Base-by-base conservation (phyloP, 2,113 vertebrate species). In the Numida meleagris region DNA sequence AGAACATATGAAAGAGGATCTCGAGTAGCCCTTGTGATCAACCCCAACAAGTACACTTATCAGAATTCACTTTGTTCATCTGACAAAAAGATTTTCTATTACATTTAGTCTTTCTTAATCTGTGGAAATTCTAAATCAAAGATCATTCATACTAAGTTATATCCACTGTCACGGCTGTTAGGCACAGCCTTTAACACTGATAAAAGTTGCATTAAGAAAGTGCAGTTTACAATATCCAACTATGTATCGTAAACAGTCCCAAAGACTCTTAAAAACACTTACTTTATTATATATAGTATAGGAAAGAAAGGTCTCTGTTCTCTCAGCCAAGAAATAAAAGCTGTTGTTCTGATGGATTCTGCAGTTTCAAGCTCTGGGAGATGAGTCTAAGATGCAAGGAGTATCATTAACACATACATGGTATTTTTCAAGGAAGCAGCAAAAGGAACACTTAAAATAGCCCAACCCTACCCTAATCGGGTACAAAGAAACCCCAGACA, bases 261-360 rank as follows among this genome's bases (percentile, higher is more conserved):
- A 42, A 46, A 42, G 15, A 61, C 27, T 57, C 6, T 59, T 68
- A 62, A 82, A 82, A 1, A 0, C 21, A 87, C 98, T 97, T 98
- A 99, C 99, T 98, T 99, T 98, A 99, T 98, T 95, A 99, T 80
- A 94, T 99, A 98, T 75, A 99, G 96, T 85, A 98, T 94, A 57
- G 99, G 98, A 82, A 97, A 99, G 95, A 99, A 99, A 25, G 99
- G 99, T 95, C 99, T 98, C 96, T 99, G 99, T 68, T 99, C 99
- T 96, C 98, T 98, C 94, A 99, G 98, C 99, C 99, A 99, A 36
- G 98, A 97, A 90, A 99, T 89, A 70, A 99, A 99, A 87, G 98
- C 97, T 97, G 96, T 84, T 89, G 97, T 98, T 97, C 98, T 98
- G 86, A 98, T 97, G 16, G 99, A 99, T 97, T 99, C 99, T 50